phyloP scores from a whole-genome alignment of 2,797 vertebrate species.

The Distichodus sexfasciatus region DNA sequence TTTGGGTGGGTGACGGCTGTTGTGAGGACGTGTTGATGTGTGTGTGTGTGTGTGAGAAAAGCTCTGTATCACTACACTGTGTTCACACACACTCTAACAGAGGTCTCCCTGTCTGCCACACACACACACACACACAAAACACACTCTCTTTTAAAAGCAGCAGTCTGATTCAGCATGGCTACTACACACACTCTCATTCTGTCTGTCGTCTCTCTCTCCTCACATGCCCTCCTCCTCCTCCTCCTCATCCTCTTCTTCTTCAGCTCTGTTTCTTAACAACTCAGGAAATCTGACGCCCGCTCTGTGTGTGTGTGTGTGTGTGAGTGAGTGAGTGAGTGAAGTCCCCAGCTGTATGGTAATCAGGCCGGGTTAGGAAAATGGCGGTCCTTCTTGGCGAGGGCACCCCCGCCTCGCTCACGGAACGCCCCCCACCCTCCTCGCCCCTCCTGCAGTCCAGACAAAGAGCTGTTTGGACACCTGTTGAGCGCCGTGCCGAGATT shows the following conservation, averaged over 20 bases:
- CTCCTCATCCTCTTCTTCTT: slow-evolving; percentile 56
- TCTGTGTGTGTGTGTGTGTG: slow-evolving; percentile 27
- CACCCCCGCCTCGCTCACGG: no score
- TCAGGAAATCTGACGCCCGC: slow-evolving; percentile 71
- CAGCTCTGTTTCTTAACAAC: slow-evolving; percentile 66
- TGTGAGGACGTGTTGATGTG: slow-evolving; percentile 27
- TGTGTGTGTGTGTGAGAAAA: slow-evolving; percentile 24
- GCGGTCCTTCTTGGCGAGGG: slow-evolving; percentile 74
- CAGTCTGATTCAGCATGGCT: slow-evolving; percentile 57
- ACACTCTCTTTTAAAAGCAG: slow-evolving; percentile 37
- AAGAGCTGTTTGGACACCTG: slow-evolving; percentile 92
- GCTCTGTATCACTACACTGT: slow-evolving; percentile 40
- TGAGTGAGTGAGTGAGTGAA: slow-evolving; percentile 51
- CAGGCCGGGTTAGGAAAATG: slow-evolving; percentile 80
- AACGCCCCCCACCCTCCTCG: slow-evolving; percentile 62
- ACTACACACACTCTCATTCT: slow-evolving; percentile 68
- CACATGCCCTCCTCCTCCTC: slow-evolving; percentile 38
- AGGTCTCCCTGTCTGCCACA: slow-evolving; percentile 18
- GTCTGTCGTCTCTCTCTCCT: slow-evolving; percentile 55
- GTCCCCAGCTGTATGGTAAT: slow-evolving; percentile 93
- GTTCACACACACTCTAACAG: slow-evolving; percentile 25
- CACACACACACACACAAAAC: slow-evolving; percentile 14
- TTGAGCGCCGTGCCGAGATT: slow-evolving; percentile 81
- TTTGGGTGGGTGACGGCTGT: slow-evolving; percentile 46
- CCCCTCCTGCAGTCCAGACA: slow-evolving; percentile 73